A percentile compares a stretch with the other conserved stretches of the same genome.
Evolutionary conservation across 2,888 invertebrate genomes (phyloP).

Genomic region (Nezara viridula): DNA sequence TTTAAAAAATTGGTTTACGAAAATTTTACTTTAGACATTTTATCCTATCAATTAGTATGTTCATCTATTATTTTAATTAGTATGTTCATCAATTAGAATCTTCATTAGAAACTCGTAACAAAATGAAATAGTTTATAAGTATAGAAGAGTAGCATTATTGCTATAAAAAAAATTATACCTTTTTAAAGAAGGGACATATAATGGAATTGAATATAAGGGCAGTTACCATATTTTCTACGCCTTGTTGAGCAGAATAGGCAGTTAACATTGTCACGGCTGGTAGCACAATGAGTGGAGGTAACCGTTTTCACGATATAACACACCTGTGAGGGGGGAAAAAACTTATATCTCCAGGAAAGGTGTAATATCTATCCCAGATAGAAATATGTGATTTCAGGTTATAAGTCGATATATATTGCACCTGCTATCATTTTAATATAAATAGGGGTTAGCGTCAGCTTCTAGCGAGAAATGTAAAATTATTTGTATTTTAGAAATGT

Average conservation of each 20-base stretch:
- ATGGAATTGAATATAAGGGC: not conserved
- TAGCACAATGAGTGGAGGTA: not conserved
- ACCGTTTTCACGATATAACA: not conserved
- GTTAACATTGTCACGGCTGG: conserved; percentile 12
- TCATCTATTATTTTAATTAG: too few relatives aligned
- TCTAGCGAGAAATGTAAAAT: not conserved
- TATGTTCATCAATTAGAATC: too few relatives aligned
- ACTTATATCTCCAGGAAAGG: not conserved
- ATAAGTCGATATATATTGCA: not conserved
- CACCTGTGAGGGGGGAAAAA: not conserved
- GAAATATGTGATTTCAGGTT: not conserved
- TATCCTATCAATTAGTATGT: too few relatives aligned
- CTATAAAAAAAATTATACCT: not conserved
- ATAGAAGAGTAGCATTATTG: not conserved
- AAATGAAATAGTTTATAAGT: not conserved
- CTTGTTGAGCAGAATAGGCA: not conserved
- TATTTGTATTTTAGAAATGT: not conserved
- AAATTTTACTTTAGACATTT: too few relatives aligned
- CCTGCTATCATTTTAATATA: not conserved
- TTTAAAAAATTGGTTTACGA: too few relatives aligned
- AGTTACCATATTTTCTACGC: conserved; percentile 11
- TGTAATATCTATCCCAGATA: not conserved
- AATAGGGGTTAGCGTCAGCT: not conserved
- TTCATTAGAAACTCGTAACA: too few relatives aligned
- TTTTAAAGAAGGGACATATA: not conserved